Percentiles rank a stretch among this genome's conserved stretches.
Conservation (phyloP, 2,888 invertebrate genomes). For the Maniola hyperantus region DNA sequence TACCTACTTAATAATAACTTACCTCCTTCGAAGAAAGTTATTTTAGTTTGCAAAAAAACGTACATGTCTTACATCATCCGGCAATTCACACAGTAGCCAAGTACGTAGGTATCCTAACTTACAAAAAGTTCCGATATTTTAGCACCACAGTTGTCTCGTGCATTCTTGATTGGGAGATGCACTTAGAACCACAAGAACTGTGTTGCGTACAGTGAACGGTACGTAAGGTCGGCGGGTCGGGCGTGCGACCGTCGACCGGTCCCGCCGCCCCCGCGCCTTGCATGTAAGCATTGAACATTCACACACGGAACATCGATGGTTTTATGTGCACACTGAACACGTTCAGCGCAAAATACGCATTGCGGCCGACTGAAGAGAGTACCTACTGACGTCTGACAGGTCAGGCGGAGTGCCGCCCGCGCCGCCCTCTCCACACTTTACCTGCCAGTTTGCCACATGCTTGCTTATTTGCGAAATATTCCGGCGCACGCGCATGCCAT, state of each 20-base stretch:
- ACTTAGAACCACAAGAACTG: constrained; percentile 62
- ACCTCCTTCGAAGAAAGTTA: neutral
- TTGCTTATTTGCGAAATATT: constrained; percentile 26
- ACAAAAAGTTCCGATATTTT: constrained; percentile 41
- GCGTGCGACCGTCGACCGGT: constrained; percentile 69
- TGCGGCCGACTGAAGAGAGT: constrained; percentile 43
- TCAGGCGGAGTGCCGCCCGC: constrained; percentile 44
- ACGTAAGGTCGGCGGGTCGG: constrained; percentile 83
- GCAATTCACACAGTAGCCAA: constrained; percentile 41
- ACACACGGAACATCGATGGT: constrained; percentile 44
- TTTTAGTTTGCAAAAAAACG: constrained; percentile 30
- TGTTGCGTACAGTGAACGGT: constrained; percentile 75
- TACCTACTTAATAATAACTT: neutral
- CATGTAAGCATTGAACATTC: constrained; percentile 54
- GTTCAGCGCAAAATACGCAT: constrained; percentile 45
- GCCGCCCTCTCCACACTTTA: constrained; percentile 42
- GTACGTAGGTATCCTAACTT: constrained; percentile 40
- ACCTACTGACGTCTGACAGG: neutral
- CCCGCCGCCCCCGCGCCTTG: constrained; percentile 67
- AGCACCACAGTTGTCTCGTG: constrained; percentile 44
- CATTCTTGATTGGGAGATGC: constrained; percentile 56
- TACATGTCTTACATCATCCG: constrained; percentile 45
- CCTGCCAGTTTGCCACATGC: constrained; percentile 18
- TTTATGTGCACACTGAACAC: constrained; percentile 42
- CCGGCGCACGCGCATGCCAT: constrained; percentile 18